A percentile compares a stretch with the other conserved stretches of the same genome.
phyloP scores from a whole-genome alignment of 2,888 invertebrate genomes.

The Atethmia centrago region DNA sequence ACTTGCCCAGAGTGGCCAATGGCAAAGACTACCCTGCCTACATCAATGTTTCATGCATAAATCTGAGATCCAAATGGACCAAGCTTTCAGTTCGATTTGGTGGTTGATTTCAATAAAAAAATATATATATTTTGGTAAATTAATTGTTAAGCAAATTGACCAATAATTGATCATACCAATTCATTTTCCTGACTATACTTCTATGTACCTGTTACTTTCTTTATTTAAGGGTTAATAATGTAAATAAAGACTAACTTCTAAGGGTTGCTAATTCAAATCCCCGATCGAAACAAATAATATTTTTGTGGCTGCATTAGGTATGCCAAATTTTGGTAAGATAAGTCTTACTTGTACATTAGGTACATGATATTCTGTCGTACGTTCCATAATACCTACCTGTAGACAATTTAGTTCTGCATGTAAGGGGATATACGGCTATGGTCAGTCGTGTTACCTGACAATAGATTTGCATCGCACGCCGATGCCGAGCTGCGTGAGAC shows the following conservation, averaged over 20 bases:
- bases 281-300: background rate
- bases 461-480: constrained; percentile 93
- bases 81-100: background rate
- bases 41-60: background rate
- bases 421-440: background rate
- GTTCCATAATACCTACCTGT: background rate
- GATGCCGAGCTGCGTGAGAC: constrained; percentile 93
- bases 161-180: no score
- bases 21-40: no score
- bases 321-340: no score
- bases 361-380: no score
- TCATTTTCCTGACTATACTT: no score
- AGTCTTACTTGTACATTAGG: no score
- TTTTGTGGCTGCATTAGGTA: background rate
- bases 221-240: background rate
- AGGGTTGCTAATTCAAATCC: background rate
- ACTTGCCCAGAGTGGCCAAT: no score
- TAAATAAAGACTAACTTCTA: no score
- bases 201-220: no score
- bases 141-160: no score
- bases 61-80: background rate
- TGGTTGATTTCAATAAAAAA: no score
- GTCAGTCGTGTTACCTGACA: constrained; percentile 90
- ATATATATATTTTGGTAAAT: no score
- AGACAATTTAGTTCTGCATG: constrained; percentile 3